Conservation (phyloP, 2,113 vertebrate species). For the Herpetotheres cachinnans region DNA sequence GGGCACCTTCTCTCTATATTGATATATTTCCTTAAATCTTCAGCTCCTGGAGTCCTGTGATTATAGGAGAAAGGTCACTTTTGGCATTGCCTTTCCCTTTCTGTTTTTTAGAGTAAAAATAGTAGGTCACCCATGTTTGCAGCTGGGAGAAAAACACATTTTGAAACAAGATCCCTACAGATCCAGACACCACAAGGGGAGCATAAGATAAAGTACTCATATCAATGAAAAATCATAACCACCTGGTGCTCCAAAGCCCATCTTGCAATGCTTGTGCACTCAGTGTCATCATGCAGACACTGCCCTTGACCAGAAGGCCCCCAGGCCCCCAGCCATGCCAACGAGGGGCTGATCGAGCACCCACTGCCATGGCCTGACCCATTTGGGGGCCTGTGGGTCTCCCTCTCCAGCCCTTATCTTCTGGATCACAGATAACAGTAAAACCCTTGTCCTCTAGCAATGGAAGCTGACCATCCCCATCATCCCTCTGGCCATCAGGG, state of each 20-base stretch:
- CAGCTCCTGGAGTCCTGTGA: not conserved
- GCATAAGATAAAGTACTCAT: not conserved
- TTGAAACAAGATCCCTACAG: not conserved
- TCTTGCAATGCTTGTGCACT: not conserved
- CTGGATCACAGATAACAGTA: not conserved
- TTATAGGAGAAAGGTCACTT: not conserved
- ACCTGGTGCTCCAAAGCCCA: not conserved
- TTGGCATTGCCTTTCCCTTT: not conserved
- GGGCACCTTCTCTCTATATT: not conserved
- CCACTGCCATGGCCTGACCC: not conserved
- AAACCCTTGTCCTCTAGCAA: not conserved
- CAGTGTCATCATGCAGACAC: fast-evolving
- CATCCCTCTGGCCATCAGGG: not conserved
- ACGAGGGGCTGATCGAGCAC: not conserved
- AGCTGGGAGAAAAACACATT: not conserved
- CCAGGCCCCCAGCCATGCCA: not conserved
- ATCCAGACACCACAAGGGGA: no score
- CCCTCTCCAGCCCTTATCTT: no score
- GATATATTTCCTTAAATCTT: not conserved
- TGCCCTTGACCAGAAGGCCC: not conserved
- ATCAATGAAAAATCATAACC: not conserved
- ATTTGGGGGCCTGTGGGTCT: not conserved
- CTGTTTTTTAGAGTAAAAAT: not conserved
- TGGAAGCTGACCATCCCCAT: not conserved
- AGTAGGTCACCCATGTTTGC: not conserved